These are phyloP conservation scores for Anniella stebbinsi DNA, from an alignment of 2,797 vertebrate species.

Conservation along the genomic window DNA sequence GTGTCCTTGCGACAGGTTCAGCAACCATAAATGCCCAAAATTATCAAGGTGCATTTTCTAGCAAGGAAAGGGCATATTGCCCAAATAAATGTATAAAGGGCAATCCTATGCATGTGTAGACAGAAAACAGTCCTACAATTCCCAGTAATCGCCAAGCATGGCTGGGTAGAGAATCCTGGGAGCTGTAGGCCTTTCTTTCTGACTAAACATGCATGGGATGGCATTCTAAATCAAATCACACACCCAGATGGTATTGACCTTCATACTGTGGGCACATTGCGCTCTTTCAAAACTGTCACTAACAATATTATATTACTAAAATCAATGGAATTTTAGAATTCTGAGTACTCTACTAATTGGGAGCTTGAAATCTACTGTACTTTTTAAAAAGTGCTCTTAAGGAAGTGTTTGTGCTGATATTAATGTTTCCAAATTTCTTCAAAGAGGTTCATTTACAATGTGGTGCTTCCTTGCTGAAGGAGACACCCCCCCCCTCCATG, in stretches of 20 bases:
- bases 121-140: no score
- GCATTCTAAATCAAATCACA: no score
- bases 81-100: no score
- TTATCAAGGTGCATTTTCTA: not conserved
- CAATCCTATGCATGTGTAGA: no score
- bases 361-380: not conserved
- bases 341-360: not conserved
- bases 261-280: no score
- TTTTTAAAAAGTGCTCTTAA: not conserved
- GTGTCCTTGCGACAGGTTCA: not conserved
- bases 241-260: no score
- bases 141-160: no score
- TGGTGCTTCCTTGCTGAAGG: not conserved
- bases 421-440: not conserved
- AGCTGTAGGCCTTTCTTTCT: no score
- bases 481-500: no score
- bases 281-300: not conserved
- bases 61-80: not conserved
- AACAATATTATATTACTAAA: not conserved
- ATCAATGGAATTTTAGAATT: not conserved
- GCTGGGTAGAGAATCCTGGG: no score
- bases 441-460: not conserved
- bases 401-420: not conserved
- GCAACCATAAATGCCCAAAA: not conserved
- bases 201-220: no score